phyloP scores from a whole-genome alignment of 1,140 invertebrate genomes.

The Telenomus remus region DNA sequence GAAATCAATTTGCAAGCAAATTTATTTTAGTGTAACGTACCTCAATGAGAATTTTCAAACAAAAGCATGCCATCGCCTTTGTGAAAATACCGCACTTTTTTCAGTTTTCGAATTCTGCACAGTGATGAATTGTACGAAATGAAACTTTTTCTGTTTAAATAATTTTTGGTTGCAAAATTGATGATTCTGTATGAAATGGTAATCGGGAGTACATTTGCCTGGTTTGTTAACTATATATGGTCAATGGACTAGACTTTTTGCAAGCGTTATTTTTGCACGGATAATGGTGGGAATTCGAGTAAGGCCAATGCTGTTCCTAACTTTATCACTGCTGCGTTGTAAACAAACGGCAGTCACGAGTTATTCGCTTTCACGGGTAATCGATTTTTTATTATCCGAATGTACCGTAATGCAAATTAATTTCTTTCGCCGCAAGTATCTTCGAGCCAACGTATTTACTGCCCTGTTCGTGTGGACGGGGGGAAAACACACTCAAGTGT shows the following conservation, averaged over 20 bases:
- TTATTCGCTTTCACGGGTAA: slow-evolving; percentile 22
- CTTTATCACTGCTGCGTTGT: slow-evolving; percentile 21
- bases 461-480: slow-evolving; percentile 1
- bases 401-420: slow-evolving; percentile 25
- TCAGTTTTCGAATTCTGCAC: no score
- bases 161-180: no score
- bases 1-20: neutral
- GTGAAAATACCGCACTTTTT: no score
- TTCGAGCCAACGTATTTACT: slow-evolving; percentile 9
- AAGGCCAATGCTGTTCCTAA: slow-evolving; percentile 10
- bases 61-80: no score
- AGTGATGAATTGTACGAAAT: neutral
- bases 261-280: slow-evolving; percentile 15
- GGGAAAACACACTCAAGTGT: slow-evolving; percentile 6
- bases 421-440: slow-evolving; percentile 18
- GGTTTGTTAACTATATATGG: neutral
- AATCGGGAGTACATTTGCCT: neutral
- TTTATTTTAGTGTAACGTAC: no score
- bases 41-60: no score
- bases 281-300: slow-evolving; percentile 6
- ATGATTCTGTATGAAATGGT: no score
- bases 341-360: slow-evolving; percentile 24
- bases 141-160: no score
- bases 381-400: slow-evolving; percentile 16
- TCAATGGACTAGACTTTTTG: slow-evolving; percentile 9